Percentiles rank a stretch among this genome's conserved stretches.
Evolutionary conservation across 2,888 invertebrate species (phyloP).

Genomic region (Antitype chi): DNA sequence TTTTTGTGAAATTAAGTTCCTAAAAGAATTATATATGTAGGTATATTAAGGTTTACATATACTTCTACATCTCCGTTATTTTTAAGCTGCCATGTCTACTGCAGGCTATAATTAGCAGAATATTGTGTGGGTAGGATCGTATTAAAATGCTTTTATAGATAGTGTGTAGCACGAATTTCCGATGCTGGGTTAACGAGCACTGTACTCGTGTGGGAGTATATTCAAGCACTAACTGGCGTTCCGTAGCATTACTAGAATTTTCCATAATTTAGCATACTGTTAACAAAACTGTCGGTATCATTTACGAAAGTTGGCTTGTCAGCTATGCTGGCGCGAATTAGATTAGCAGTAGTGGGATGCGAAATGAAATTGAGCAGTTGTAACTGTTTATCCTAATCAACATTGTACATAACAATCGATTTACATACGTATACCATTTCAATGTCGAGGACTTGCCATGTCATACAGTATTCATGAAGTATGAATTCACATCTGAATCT

Average conservation of each 20-base stretch:
- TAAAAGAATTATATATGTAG: slow-evolving; percentile 6
- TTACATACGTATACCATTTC: slow-evolving; percentile 23
- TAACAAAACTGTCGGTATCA: background rate
- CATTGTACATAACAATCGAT: slow-evolving; percentile 19
- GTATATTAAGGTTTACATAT: slow-evolving; percentile 9
- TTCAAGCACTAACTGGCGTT: background rate
- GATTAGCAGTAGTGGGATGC: no score
- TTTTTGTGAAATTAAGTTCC: slow-evolving; percentile 32
- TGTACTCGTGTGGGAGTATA: background rate
- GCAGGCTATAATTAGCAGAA: slow-evolving; percentile 14
- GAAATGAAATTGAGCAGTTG: slow-evolving; percentile 5
- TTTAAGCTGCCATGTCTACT: background rate
- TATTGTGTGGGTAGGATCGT: background rate
- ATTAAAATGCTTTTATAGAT: background rate
- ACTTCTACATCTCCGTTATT: background rate
- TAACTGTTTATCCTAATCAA: slow-evolving; percentile 29
- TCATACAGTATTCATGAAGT: slow-evolving; percentile 34
- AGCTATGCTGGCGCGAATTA: background rate
- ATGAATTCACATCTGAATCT: slow-evolving; percentile 33
- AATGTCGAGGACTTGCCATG: slow-evolving; percentile 16
- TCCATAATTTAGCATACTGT: slow-evolving; percentile 23
- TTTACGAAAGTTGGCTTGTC: background rate
- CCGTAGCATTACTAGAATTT: slow-evolving; percentile 8
- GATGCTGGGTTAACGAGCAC: background rate
- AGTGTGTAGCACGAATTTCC: slow-evolving; percentile 1